phyloP scores from a whole-genome alignment of 2,797 vertebrate species.

The Chiroxiphia lanceolata region DNA sequence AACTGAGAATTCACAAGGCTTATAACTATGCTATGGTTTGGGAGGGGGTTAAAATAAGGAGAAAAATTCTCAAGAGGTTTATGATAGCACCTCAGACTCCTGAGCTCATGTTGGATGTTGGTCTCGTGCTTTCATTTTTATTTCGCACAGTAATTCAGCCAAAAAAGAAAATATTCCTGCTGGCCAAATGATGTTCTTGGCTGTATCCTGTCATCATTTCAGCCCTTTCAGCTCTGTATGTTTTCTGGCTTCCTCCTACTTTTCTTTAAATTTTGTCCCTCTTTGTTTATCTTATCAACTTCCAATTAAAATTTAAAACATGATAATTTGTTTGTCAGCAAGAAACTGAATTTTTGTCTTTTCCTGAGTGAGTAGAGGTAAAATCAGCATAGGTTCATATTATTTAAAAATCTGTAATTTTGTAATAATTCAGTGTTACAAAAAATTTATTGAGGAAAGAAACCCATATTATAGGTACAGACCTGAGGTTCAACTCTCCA shows the following conservation, averaged over 20 bases:
- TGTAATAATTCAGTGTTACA: background rate
- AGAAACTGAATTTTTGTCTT: background rate
- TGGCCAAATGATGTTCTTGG: background rate
- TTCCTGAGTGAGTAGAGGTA: background rate
- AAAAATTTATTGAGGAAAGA: background rate
- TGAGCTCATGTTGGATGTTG: background rate
- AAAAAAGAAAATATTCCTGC: background rate
- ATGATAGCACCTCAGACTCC: background rate
- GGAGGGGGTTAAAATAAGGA: background rate
- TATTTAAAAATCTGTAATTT: background rate
- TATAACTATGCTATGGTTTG: background rate
- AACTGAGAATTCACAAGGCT: conserved; percentile 44
- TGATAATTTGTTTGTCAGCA: background rate
- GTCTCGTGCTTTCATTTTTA: conserved; percentile 17
- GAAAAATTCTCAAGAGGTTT: background rate
- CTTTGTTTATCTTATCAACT: background rate
- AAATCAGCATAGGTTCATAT: background rate
- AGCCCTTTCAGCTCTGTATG: background rate
- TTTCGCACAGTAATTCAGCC: background rate
- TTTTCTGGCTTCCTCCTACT: background rate
- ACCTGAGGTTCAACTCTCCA: background rate
- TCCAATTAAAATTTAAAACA: background rate
- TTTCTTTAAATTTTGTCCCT: background rate
- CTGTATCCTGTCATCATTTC: background rate
- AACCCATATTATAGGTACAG: background rate